A percentile compares a stretch with the other conserved stretches of the same genome.
These are phyloP conservation scores for Masticophis lateralis DNA, from an alignment of 2,797 vertebrate genomes.

Conservation along the genomic window DNA sequence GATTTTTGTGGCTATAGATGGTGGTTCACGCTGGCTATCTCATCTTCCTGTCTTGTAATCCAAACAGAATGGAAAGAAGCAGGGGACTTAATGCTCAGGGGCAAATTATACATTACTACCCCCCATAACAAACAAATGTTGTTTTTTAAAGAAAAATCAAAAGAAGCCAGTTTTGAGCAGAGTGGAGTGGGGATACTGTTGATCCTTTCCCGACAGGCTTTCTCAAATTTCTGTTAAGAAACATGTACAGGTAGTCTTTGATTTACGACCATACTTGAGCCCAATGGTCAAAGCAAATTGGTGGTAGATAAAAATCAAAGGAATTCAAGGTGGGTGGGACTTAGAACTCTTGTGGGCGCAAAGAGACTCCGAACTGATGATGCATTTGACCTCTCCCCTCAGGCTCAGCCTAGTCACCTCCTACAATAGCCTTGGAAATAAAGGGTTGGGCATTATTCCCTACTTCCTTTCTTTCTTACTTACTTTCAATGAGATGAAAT, in stretches of 20 bases:
- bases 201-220: background rate
- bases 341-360: background rate
- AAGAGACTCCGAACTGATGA: background rate
- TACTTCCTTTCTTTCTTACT: too few species aligned
- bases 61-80: conserved; percentile 44
- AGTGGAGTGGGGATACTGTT: background rate
- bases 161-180: background rate
- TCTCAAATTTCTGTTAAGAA: background rate
- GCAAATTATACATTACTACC: background rate
- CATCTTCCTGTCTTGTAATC: conserved; percentile 47
- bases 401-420: background rate
- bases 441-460: background rate
- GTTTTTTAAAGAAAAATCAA: background rate
- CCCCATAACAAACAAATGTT: too few species aligned
- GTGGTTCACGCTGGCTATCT: conserved; percentile 37
- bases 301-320: background rate
- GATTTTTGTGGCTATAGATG: conserved; percentile 58
- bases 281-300: background rate
- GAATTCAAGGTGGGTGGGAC: background rate
- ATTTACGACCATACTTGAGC: background rate
- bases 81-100: background rate
- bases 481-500: background rate
- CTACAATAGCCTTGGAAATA: background rate
- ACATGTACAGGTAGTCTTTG: background rate
- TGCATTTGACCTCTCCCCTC: background rate